Evolutionary conservation across 2,797 vertebrate species (phyloP), one percentile per base, ranked within the genome.

Genomic region (Eidolon dupreanum): DNA sequence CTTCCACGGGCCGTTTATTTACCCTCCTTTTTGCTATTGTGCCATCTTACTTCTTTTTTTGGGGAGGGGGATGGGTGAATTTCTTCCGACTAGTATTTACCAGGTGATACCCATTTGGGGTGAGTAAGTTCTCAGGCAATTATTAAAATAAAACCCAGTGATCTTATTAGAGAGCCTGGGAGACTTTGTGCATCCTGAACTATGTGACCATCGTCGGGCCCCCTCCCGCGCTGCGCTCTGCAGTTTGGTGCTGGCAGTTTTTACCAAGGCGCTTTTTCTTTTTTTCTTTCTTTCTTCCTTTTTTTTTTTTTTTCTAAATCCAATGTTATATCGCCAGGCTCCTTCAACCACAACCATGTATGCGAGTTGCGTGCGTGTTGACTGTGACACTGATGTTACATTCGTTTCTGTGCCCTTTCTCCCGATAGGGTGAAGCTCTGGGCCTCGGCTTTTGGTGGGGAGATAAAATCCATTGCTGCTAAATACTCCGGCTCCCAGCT

Each of bases 401-500:
- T 95, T 75, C 93, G 77, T 92, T 59, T 79, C 74, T 33, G 24
- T 96, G 81, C 82, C 91, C 90, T 85, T 97, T 97, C 33, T 93
- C 92, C 94, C 96, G 94, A 33, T 98, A 99, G 99, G 96, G 99
- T 99, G 97, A 99, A 99, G 99, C 99, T 99, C 71, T 99, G 99
- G 99, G 99, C 99, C 98, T 99, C 99, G 53, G 99, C 99, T 5
- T 99, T 99, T 97, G 99, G 99, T 97, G 99, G 99, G 77, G 99
- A 99, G 98, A 99, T 99, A 98, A 99, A 99, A 98, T 99, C 99
- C 98, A 99, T 99, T 96, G 99, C 99, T 41, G 99, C 99, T 85
- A 99, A 99, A 98, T 99, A 99, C 98, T 99, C 99, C 0, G 99
- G 99, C 97, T 99, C 99, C 78, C 99, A 99, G 99, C 99, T 99